Evolutionary conservation across 2,797 vertebrate species (phyloP), one percentile per base, ranked within the genome.

Genomic region (Sebastes hopkinsi): DNA sequence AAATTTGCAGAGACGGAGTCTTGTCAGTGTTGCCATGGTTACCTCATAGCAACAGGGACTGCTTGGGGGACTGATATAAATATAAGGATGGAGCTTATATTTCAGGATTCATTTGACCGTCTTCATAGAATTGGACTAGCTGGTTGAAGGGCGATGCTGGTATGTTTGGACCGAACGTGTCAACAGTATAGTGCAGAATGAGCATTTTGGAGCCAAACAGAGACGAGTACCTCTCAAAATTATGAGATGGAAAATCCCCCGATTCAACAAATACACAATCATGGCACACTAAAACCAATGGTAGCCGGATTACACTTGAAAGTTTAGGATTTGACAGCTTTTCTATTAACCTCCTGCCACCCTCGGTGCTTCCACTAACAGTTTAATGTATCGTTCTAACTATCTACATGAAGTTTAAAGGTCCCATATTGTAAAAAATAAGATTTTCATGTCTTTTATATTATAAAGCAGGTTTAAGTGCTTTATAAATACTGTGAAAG

Each of bases 1-100:
- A 46, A 12, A 62, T 59, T 20, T 20, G 68, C 30, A 29, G 58
- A 65, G 36, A 52, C 54, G 82, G 67, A 71, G 54, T 59, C 4
- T 52, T 65, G 54, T 74, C 73, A 46, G 55, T 55, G 55, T 87
- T 64, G 25, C 87, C 80, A 87, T 83, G 78, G 89, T 85, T 80
- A 85, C 84, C 71, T 74, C 84, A 73, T 81, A 81, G 89, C 64
- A 86, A 80, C 87, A 68, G 14, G 36, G 22, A 27, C 22, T 18
- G 58, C 42, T 27, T 29, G 65, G 65, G 22, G 25, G 13, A 25
- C 34, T 66, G 36, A 23, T 70, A 23, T 29, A 42, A 66, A 77
- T 46, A n/a, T 34, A 34, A 29, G 55, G 61, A 27, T 54, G 36
- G 8, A 77, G 54, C 13, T 68, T 52, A 42, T 13, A 36, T 62